Base-by-base conservation (phyloP, 2,113 vertebrate genomes). In the Odocoileus hemionus region DNA sequence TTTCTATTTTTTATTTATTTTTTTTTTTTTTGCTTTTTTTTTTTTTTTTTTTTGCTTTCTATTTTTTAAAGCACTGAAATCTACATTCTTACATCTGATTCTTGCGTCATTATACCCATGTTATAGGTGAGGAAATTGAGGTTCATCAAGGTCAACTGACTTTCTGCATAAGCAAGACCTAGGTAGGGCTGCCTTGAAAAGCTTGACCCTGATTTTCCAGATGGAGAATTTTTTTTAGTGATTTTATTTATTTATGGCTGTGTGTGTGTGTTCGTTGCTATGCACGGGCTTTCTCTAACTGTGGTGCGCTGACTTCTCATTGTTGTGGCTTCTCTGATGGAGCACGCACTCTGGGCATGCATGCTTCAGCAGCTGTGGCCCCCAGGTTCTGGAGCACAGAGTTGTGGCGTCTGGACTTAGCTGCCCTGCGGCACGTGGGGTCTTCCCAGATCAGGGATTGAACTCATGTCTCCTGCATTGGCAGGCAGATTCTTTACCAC, bases 1-100 rank as follows among this genome's bases (percentile, higher is more conserved):
- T 95, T 91, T 79, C 86, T 95, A 1, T 55, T 96, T 94, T 58
- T 90, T 33, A 79, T n/a, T n/a, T n/a, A n/a, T n/a, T n/a, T n/a
- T n/a, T n/a, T n/a, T n/a, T n/a, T n/a, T n/a, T n/a, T n/a, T n/a
- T n/a, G n/a, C n/a, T n/a, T n/a, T n/a, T n/a, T n/a, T n/a, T n/a
- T n/a, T n/a, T n/a, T n/a, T n/a, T n/a, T n/a, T n/a, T n/a, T n/a
- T n/a, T n/a, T 36, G 30, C 11, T 95, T 91, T 79, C 86, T 95
- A 1, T 55, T 96, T 94, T 58, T 90, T 33, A 79, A 91, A 93
- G 57, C 52, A 33, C 6, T 28, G 16, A 87, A 45, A 39, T 45
- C 57, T 87, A 9, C 19, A 1, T 67, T 36, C 54, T 50, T 50
- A 39, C 23, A 43, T 45, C 25, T 78, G 79, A 70, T 76, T 60